A percentile compares a stretch with the other conserved stretches of the same genome.
These are phyloP conservation scores for Umimayanthus chanpuru DNA, from an alignment of 92 coral and sea anemone genomes.

Conservation along the genomic window DNA sequence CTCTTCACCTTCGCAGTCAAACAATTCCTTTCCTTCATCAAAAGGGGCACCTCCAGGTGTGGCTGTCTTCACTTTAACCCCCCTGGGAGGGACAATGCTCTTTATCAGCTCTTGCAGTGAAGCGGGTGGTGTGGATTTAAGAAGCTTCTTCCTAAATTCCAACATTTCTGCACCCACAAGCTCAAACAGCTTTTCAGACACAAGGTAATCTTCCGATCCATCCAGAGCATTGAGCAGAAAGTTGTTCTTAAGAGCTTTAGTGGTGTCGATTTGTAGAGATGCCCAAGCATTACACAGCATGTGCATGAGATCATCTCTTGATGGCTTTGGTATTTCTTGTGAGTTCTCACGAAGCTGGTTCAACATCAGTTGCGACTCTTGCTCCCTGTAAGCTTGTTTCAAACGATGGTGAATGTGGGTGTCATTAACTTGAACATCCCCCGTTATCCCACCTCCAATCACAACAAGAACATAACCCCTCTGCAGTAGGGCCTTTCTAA, in stretches of 20 bases:
- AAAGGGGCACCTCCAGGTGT: constrained; percentile 42
- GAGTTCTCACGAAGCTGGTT: constrained; percentile 48
- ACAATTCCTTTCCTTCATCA: constrained; percentile 47
- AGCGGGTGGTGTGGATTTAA: constrained; percentile 40
- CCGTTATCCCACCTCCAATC: constrained; percentile 45
- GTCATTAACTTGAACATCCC: constrained; percentile 46
- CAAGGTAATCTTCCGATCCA: constrained; percentile 41
- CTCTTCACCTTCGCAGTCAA: constrained; percentile 45
- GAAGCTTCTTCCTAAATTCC: constrained; percentile 32
- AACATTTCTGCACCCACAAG: constrained; percentile 41
- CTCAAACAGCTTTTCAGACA: constrained; percentile 38
- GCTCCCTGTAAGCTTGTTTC: constrained; percentile 30
- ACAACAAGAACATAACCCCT: constrained; percentile 39
- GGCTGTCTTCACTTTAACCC: constrained; percentile 43
- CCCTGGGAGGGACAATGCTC: constrained; percentile 41
- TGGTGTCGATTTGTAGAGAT: constrained; percentile 34
- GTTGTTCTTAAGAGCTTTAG: constrained; percentile 47
- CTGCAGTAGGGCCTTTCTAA: constrained; percentile 43
- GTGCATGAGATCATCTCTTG: constrained; percentile 42
- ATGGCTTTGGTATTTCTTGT: constrained; percentile 39
- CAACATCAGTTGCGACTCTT: constrained; percentile 48
- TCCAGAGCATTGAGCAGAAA: constrained; percentile 40
- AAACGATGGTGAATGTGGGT: constrained; percentile 48
- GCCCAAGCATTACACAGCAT: constrained; percentile 37
- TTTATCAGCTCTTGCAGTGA: constrained; percentile 35